Base-by-base conservation (phyloP, 1,140 invertebrate genomes). In the Ooceraea biroi region DNA sequence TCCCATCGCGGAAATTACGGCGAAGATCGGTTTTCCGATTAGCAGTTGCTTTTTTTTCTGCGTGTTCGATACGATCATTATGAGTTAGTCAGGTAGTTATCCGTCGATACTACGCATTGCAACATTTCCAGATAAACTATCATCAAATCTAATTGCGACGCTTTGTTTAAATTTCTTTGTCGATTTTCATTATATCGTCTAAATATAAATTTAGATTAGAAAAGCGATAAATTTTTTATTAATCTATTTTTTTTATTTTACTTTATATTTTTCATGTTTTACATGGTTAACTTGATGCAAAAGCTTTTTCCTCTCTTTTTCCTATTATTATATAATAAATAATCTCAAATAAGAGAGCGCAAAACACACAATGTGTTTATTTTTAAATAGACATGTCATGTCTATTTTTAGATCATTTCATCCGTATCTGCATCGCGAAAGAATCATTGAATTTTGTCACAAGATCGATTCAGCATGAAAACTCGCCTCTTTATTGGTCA, bases 21-120 rank as follows among this genome's bases (percentile, higher is more conserved):
- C 22, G 10, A 17, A 61, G 72, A 74, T 74, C 72, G 57, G 41
- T 74, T 74, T 61, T 61, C 57, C 41, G 41, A 74, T n/a, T 41
- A 48, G 25, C 10, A 3, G 11, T 3, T 3, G 19, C 25, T 27
- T 30, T 17, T 11, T 25, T 60, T 60, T 71, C 36, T 12, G 25
- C 41, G 10, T 36, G 30, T 52, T 27, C 41, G 55, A 48, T 30
- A 27, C 22, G n/a, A 46, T 74, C 22, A 30, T 74, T 36, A 44
- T 17, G 22, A 30, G 36, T 74, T 74, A 30, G 36, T 44, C 55
- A 73, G 17, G 57, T 74, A 48, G 17, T 48, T 48, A 48, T 17
- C 22, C 11, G 17, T 14, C 17, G 36, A 27, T n/a, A 1, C 17
- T 61, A 12, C 41, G 57, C 7, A 46, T 60, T 14, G 22, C 57